These are phyloP conservation scores for Nezara viridula DNA, from an alignment of 2,888 invertebrate species.

Conservation along the genomic window DNA sequence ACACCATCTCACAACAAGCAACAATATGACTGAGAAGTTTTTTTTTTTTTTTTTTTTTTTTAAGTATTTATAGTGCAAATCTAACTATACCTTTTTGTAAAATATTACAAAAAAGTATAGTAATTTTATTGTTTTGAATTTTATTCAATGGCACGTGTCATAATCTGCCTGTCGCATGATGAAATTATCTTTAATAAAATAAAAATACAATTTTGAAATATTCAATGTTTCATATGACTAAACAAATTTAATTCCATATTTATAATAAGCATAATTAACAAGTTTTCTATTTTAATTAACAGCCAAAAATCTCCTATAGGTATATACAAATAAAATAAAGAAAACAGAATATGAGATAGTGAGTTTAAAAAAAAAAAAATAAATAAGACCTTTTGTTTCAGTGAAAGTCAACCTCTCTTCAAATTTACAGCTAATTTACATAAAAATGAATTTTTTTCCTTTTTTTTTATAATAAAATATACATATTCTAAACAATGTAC, in stretches of 20 bases:
- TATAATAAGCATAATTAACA: background rate
- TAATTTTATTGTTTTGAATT: no score
- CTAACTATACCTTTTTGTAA: background rate
- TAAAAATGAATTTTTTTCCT: constrained; percentile 55
- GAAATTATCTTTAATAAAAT: background rate
- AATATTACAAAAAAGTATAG: background rate
- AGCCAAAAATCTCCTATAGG: background rate
- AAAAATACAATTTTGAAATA: background rate
- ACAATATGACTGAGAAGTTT: background rate
- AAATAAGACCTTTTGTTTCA: constrained; percentile 39
- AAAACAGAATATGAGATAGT: background rate
- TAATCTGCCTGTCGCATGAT: background rate
- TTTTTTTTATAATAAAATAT: constrained; percentile 57
- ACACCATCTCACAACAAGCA: background rate
- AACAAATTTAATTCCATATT: background rate
- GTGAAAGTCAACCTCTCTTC: constrained; percentile 54
- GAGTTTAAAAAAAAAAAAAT: constrained; percentile 9
- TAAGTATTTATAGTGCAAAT: background rate
- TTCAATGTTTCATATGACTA: background rate
- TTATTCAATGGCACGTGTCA: background rate
- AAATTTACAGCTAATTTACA: constrained; percentile 58
- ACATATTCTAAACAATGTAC: constrained; percentile 58
- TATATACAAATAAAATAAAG: background rate
- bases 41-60: background rate
- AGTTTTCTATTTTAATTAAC: background rate